Base-by-base conservation (phyloP, 2,113 vertebrate genomes). In the Octodon degus region DNA sequence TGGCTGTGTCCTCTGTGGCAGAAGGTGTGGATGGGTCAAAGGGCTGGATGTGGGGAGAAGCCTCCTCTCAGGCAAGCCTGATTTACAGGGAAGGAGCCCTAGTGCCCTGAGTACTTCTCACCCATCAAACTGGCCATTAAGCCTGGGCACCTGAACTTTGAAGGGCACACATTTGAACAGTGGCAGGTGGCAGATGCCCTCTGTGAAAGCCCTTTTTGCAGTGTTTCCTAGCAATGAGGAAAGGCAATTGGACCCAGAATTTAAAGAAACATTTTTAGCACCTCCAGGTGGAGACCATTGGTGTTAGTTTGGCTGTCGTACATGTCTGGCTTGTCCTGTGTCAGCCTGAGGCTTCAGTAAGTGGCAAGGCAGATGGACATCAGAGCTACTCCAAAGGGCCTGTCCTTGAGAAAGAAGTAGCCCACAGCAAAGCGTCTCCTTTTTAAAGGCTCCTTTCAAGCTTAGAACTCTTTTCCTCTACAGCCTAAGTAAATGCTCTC, bases 391-490 rank as follows among this genome's bases (percentile, higher is more conserved):
- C 32, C 22, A n/a, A 43, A 34, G 70, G 43, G 43, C 53, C 76
- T 67, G 7, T 80, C 53, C 19, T 43, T 22, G 82, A 34, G 62
- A 88, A 47, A 32, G 63, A 62, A 68, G 60, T 53, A n/a, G 40
- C 34, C n/a, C 47, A 43, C 47, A 63, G 70, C 37, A 84, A 82
- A 50, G 10, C 40, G 37, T 50, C n/a, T 68, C 43, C 37, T 65
- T 82, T 16, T 55, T 95, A 79, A 80, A 47, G 58, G 50, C 1
- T 53, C 53, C 53, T 96, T 89, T 43, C 30, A 89, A 86, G 80
- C 50, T 19, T 68, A 80, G 93, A 93, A n/a, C 32, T 43, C 47
- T 91, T 83, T 91, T 88, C 34, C 22, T 93, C 60, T 50, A 43
- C 6, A 53, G n/a, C 68, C 27, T 50, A n/a, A 80, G 32, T 27